phyloP scores from a whole-genome alignment of 1,140 invertebrate species.

The Tetramorium simillimum region DNA sequence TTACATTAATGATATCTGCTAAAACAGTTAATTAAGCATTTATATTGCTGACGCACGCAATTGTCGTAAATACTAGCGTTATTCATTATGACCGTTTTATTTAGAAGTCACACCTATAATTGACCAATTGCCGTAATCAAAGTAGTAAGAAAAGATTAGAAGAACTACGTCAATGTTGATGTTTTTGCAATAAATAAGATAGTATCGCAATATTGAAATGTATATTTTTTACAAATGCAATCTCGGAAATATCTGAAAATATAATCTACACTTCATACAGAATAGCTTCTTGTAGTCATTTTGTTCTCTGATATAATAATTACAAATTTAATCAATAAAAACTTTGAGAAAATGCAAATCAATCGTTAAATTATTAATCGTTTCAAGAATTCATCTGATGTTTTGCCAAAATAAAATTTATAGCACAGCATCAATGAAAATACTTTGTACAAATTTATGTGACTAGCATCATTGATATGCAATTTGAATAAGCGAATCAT shows the following conservation, averaged over 20 bases:
- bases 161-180: background rate
- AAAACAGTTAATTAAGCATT: slow-evolving; percentile 35
- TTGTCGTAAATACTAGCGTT: background rate
- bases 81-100: background rate
- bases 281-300: background rate
- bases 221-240: background rate
- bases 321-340: background rate
- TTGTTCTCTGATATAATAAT: background rate
- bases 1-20: background rate
- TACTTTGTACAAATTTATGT: background rate
- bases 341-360: background rate
- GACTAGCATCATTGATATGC: background rate
- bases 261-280: background rate
- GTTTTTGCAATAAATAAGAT: background rate
- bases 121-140: background rate
- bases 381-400: background rate
- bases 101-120: background rate
- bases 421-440: background rate
- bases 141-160: background rate
- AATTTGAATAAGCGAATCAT: background rate
- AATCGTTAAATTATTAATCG: background rate
- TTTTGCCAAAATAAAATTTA: background rate
- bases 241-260: background rate
- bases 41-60: slow-evolving; percentile 14
- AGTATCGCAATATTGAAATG: background rate